Base-by-base conservation (phyloP, 1,140 invertebrate genomes). In the Oppia nitens region DNA sequence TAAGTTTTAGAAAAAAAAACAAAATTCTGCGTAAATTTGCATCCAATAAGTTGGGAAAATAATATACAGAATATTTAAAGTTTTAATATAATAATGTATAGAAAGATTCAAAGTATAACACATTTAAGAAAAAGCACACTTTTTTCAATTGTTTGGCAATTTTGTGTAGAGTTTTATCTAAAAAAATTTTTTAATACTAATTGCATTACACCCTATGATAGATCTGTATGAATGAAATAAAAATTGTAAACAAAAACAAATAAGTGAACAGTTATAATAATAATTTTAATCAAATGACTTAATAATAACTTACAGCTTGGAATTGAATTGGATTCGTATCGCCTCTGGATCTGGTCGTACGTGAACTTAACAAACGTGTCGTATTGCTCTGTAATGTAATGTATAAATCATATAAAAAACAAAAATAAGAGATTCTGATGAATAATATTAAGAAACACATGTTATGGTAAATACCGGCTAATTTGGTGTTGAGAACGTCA, bases 311-410 rank as follows among this genome's bases (percentile, higher is more conserved):
- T 40, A 40, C 32, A 40, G 17, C 32, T 40, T 9, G 32, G 32
- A 40, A 51, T 51, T 12, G 66, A 59, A 64, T 72, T 70, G 59
- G 74, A 73, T 73, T 84, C 81, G 70, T 87, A 89, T 72, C 82
- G 81, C 73, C 82, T 85, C 68, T 89, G 86, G 68, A 96, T 85
- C 77, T 96, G 92, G 75, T 97, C 92, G 69, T 90, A 85, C 63
- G 91, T 95, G 73, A 96, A 96, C 73, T 91, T 93, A 23, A 95
- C 87, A 74, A 96, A 96, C 66, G 89, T 85, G 74, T 96, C 91
- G 71, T 96, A 96, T 73, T 97, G 92, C 74, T 97, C 92, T 70
- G 66, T n/a, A 70, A 69, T 58, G 20, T 45, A 40, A 51, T 29
- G 47, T 2, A 58, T n/a, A 29, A 28, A 14, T 4, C 21, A 27